Percentiles rank a stretch among this genome's conserved stretches.
These are phyloP conservation scores for Actenoides lindsayi DNA, from an alignment of 2,113 vertebrate species.

Conservation along the genomic window DNA sequence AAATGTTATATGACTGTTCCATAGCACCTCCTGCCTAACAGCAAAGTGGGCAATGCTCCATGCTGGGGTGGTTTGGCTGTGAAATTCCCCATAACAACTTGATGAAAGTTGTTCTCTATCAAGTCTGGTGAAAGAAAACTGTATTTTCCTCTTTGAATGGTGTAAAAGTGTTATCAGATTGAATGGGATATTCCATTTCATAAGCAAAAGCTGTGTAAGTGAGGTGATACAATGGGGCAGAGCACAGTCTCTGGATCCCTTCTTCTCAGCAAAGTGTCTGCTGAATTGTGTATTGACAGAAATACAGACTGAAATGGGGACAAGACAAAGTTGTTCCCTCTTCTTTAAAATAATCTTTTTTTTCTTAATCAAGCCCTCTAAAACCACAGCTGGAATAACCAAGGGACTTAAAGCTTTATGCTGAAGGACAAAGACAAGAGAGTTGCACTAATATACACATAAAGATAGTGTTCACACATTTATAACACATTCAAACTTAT, in stretches of 20 bases:
- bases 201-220: not conserved
- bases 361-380: not conserved
- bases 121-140: not conserved
- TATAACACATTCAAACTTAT: not conserved
- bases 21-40: not conserved
- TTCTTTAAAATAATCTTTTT: not conserved
- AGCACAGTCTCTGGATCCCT: not conserved
- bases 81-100: not conserved
- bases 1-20: not conserved
- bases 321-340: not conserved
- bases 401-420: not conserved
- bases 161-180: not conserved
- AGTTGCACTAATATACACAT: not conserved
- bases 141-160: not conserved
- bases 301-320: not conserved
- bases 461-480: not conserved
- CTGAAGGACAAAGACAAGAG: not conserved
- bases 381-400: not conserved
- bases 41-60: not conserved
- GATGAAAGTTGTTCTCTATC: not conserved
- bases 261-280: not conserved
- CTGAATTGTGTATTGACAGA: not conserved
- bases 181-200: not conserved
- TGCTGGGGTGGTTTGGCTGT: not conserved
- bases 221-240: not conserved